phyloP scores from a whole-genome alignment of 1,140 invertebrate genomes.

The Chironomus tepperi region DNA sequence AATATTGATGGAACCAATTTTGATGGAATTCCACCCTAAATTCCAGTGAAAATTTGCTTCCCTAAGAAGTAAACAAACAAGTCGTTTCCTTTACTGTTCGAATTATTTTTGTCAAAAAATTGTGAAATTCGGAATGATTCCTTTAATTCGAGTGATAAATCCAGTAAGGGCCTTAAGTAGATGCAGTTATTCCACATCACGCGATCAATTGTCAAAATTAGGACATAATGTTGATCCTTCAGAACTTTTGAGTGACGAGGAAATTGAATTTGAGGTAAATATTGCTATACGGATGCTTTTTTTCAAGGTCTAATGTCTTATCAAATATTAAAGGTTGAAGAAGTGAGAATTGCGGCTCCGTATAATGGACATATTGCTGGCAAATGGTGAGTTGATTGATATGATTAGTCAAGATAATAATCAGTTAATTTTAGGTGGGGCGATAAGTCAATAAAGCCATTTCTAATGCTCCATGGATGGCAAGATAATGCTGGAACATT shows the following conservation, averaged over 20 bases:
- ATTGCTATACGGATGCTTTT: background rate
- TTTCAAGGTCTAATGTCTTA: background rate
- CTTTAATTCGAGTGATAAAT: background rate
- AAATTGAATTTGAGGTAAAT: constrained; percentile 2
- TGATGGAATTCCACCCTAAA: too few species aligned
- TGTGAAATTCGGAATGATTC: background rate
- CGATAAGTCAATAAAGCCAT: background rate
- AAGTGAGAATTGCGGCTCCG: constrained; percentile 54
- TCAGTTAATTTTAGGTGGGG: background rate
- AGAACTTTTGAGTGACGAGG: background rate
- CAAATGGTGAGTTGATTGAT: constrained; percentile 49
- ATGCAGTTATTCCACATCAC: background rate
- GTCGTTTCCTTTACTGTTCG: too few species aligned
- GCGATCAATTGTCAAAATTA: background rate
- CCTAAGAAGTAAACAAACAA: too few species aligned
- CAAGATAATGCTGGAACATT: constrained; percentile 63
- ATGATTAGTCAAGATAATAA: too few species aligned
- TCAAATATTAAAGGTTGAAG: constrained; percentile 41
- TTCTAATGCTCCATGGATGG: background rate
- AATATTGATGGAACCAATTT: too few species aligned
- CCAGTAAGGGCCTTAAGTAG: background rate
- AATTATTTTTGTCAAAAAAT: too few species aligned
- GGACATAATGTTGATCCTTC: background rate
- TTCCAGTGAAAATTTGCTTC: too few species aligned
- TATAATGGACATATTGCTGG: constrained; percentile 57